A percentile compares a stretch with the other conserved stretches of the same genome.
phyloP scores from a whole-genome alignment of 2,797 vertebrate genomes.

The Gastrophryne carolinensis region DNA sequence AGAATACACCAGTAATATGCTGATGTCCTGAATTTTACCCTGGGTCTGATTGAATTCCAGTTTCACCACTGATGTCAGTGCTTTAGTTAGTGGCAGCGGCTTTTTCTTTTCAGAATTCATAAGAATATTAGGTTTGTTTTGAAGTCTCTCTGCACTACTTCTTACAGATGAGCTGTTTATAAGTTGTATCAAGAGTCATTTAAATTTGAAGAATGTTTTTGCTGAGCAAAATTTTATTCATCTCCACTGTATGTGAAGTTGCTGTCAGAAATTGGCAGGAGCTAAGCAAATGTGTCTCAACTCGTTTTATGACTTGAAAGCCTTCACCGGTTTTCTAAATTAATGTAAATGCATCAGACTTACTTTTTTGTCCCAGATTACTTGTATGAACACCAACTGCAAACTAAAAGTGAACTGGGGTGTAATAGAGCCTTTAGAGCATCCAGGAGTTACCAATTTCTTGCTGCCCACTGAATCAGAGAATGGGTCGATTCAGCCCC shows the following conservation, averaged over 20 bases:
- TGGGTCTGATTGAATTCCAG: too few relatives aligned
- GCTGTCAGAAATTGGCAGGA: conserved; percentile 4
- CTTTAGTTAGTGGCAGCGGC: conserved; percentile 1
- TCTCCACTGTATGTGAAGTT: conserved; percentile 7
- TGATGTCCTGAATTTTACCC: too few relatives aligned
- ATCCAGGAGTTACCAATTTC: too few relatives aligned
- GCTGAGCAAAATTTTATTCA: neutral
- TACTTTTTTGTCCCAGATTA: too few relatives aligned
- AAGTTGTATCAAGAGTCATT: conserved; percentile 16
- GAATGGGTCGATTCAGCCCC: too few relatives aligned
- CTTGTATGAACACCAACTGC: too few relatives aligned
- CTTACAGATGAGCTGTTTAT: conserved; percentile 8
- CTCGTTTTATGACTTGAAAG: conserved; percentile 13
- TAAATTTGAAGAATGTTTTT: neutral
- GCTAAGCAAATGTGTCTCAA: neutral
- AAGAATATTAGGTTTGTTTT: conserved; percentile 19
- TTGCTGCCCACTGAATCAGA: too few relatives aligned
- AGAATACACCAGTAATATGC: too few relatives aligned
- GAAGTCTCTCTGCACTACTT: conserved; percentile 17
- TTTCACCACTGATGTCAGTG: too few relatives aligned
- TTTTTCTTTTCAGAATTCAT: conserved; percentile 29
- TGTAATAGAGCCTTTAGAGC: too few relatives aligned
- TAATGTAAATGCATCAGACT: neutral
- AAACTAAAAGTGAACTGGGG: too few relatives aligned
- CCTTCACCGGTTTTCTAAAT: neutral